Evolutionary conservation across 2,113 vertebrate genomes (phyloP).

Genomic region (Haemorhous mexicanus): DNA sequence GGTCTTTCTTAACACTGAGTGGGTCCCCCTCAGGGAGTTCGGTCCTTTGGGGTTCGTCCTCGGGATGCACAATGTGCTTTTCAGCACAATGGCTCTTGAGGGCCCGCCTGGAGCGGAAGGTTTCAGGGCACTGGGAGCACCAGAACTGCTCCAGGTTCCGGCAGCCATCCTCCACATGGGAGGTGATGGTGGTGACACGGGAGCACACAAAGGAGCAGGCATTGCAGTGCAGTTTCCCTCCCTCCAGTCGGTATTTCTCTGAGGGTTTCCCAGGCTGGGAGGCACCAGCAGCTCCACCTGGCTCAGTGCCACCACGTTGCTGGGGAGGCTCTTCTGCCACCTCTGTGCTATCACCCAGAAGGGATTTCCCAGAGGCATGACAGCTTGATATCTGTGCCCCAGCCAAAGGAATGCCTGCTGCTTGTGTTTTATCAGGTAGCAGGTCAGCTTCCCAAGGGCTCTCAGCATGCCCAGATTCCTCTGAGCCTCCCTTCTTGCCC

Average conservation of each 20-base stretch:
- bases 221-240: slow-evolving; percentile 82
- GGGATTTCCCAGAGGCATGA: neutral
- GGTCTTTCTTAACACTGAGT: neutral
- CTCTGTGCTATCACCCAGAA: neutral
- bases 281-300: neutral
- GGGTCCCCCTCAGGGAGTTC: neutral
- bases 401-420: neutral
- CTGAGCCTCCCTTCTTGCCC: neutral
- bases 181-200: slow-evolving; percentile 76
- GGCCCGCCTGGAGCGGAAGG: slow-evolving; percentile 39
- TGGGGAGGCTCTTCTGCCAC: neutral
- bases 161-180: slow-evolving; percentile 77
- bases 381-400: neutral
- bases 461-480: neutral
- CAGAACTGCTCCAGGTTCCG: slow-evolving; percentile 35
- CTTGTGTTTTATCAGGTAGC: neutral
- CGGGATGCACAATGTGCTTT: neutral
- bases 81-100: slow-evolving; percentile 32
- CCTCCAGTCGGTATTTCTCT: slow-evolving; percentile 68
- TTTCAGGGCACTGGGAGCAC: slow-evolving; percentile 55
- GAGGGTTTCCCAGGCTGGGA: neutral
- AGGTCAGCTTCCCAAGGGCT: neutral
- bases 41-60: rapidly evolving
- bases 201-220: slow-evolving; percentile 82
- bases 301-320: neutral